Conservation (phyloP, 2,888 invertebrate species). For the Germaria angustata region DNA sequence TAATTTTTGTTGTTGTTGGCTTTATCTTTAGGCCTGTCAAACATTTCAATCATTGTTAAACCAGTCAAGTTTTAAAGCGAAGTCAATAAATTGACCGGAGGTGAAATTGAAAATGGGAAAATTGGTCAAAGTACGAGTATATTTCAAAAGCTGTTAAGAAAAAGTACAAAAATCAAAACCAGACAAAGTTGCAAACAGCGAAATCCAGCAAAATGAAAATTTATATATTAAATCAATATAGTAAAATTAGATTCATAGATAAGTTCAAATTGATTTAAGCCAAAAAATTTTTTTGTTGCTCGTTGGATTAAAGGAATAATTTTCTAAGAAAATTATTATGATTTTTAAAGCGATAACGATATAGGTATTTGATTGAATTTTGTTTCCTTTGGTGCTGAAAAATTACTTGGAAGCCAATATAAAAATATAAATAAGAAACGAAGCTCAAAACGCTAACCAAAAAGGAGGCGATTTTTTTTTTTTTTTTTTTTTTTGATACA, state of each 20-base stretch:
- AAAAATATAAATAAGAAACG: too few species aligned
- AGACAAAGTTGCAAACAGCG: background rate
- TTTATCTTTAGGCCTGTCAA: constrained; percentile 61
- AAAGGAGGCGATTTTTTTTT: too few species aligned
- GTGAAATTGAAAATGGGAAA: constrained; percentile 66
- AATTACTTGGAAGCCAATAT: too few species aligned
- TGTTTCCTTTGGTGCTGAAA: too few species aligned
- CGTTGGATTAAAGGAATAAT: background rate
- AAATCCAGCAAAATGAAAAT: constrained; percentile 43
- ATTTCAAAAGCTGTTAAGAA: constrained; percentile 22
- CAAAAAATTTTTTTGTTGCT: constrained; percentile 14
- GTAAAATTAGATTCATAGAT: constrained; percentile 9
- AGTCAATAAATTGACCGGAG: constrained; percentile 66
- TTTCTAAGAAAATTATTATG: constrained; percentile 6
- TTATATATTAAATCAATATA: constrained; percentile 42
- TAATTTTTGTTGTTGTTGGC: background rate
- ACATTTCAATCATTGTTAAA: constrained; percentile 62
- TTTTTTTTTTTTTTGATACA: too few species aligned
- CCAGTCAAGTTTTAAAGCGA: constrained; percentile 43
- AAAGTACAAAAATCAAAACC: background rate
- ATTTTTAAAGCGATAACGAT: background rate
- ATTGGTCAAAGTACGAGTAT: constrained; percentile 43
- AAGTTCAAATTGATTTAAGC: constrained; percentile 17
- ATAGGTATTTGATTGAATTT: background rate
- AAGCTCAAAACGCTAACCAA: too few species aligned